Conservation (phyloP, 53 echinoderm and acorn worm species). For the Stichopus horrens region DNA sequence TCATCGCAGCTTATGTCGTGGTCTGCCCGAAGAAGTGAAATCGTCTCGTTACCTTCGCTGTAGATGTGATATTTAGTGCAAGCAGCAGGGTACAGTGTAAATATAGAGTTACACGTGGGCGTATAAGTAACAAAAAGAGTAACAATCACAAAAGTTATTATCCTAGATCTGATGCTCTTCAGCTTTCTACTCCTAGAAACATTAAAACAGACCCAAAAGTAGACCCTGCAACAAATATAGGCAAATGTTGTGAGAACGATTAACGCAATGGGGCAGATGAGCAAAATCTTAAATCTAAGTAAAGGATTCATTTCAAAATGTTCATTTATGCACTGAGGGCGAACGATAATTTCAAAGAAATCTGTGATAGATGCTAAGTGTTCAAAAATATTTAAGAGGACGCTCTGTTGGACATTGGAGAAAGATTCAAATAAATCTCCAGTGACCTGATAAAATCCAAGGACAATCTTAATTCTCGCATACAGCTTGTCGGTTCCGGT, state of each 20-base stretch:
- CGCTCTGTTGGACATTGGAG: neutral
- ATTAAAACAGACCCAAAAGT: neutral
- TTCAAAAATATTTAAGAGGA: neutral
- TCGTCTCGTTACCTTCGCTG: neutral
- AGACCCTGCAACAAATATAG: neutral
- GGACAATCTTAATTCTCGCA: slow-evolving; percentile 1
- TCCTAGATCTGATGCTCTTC: neutral
- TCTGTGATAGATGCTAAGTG: neutral
- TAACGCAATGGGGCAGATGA: neutral
- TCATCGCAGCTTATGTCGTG: neutral
- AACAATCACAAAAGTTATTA: neutral
- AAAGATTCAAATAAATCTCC: slow-evolving; percentile 7
- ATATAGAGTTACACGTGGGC: slow-evolving; percentile 30
- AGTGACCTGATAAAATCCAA: slow-evolving; percentile 1
- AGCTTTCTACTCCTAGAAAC: neutral
- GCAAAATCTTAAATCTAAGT: neutral
- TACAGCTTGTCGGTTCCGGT: neutral
- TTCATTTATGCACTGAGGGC: slow-evolving; percentile 13
- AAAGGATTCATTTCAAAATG: neutral
- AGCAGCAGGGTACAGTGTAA: slow-evolving; percentile 5
- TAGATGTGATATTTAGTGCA: neutral
- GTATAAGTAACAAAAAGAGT: slow-evolving; percentile 22
- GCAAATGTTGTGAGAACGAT: neutral
- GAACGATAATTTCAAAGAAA: neutral
- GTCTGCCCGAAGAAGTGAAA: slow-evolving; percentile 28